Conservation (phyloP, 2,797 vertebrate genomes). For the Eremophila alpestris region DNA sequence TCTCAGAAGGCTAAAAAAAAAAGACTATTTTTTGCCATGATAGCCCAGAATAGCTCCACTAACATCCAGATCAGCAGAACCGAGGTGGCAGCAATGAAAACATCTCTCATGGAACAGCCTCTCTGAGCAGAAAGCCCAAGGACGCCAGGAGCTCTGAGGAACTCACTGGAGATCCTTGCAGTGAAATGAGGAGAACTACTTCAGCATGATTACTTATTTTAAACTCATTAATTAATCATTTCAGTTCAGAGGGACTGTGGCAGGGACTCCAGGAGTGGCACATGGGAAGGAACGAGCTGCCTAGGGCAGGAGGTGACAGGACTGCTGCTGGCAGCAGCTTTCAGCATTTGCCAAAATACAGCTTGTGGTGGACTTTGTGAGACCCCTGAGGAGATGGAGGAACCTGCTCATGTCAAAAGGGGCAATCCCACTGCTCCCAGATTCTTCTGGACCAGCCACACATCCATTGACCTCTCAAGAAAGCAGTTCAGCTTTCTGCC, state of each 20-base stretch:
- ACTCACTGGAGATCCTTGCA: background rate
- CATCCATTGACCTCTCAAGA: background rate
- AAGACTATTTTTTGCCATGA: background rate
- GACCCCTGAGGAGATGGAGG: background rate
- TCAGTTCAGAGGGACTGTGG: background rate
- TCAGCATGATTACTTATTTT: background rate
- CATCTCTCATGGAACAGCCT: background rate
- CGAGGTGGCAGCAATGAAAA: background rate
- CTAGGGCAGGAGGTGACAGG: background rate
- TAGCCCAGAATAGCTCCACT: background rate
- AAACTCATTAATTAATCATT: background rate
- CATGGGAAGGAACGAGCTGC: accelerated
- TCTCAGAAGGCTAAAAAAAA: background rate
- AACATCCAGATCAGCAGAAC: background rate
- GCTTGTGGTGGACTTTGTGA: background rate
- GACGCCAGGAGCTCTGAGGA: background rate
- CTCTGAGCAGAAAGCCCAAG: background rate
- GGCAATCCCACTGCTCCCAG: background rate
- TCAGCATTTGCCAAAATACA: background rate
- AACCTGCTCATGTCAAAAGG: background rate
- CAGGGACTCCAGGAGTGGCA: background rate
- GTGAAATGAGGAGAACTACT: background rate
- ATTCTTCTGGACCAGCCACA: background rate
- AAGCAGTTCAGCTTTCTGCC: background rate
- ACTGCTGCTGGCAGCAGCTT: background rate